These are phyloP conservation scores for Corvus moneduloides DNA, from an alignment of 2,113 vertebrate genomes.

Conservation along the genomic window DNA sequence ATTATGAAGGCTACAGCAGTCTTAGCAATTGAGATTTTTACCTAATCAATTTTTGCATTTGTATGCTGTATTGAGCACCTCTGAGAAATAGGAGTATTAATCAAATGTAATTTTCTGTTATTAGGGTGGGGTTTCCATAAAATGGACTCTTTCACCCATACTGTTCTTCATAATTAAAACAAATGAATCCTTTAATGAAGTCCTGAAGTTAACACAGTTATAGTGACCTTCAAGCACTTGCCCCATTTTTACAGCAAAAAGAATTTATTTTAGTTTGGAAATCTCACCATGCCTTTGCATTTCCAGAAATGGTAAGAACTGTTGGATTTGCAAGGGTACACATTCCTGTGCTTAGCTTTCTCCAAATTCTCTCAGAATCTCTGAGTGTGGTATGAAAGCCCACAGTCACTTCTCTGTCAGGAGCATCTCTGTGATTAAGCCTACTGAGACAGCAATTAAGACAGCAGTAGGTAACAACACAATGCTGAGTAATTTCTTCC, in stretches of 20 bases:
- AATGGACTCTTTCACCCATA: constrained; percentile 4
- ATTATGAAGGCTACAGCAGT: neutral
- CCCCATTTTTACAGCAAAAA: neutral
- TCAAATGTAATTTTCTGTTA: neutral
- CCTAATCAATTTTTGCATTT: neutral
- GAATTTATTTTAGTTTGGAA: neutral
- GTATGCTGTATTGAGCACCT: neutral
- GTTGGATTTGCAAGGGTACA: neutral
- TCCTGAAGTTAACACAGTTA: neutral
- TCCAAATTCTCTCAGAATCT: neutral
- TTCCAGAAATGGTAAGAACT: neutral
- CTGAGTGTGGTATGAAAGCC: neutral
- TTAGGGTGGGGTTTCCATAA: neutral
- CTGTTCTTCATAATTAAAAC: constrained; percentile 15
- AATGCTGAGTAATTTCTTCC: neutral
- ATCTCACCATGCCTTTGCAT: neutral
- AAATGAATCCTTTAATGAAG: constrained; percentile 21
- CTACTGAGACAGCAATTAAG: neutral
- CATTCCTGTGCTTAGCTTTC: neutral
- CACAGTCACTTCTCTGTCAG: neutral
- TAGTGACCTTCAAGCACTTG: neutral
- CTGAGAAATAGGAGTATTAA: neutral
- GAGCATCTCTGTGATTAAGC: neutral
- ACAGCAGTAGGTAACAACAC: neutral
- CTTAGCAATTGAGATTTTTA: neutral